Conservation (phyloP, 2,113 vertebrate species). For the Petromus typicus region DNA sequence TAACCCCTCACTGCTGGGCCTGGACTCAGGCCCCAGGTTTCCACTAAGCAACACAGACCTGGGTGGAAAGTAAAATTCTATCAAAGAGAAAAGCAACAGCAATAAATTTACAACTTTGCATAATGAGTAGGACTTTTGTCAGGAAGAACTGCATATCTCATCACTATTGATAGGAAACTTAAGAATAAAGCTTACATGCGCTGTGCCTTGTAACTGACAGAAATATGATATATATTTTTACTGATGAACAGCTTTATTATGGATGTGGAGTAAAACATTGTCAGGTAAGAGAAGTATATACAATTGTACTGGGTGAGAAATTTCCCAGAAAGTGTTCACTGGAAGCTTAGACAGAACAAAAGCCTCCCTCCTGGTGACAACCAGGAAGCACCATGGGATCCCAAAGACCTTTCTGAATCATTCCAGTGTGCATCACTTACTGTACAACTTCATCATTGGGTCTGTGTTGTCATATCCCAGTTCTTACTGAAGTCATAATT, state of each 20-base stretch:
- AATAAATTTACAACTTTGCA: not conserved
- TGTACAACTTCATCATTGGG: not conserved
- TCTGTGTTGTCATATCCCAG: not conserved
- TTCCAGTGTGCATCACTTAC: not conserved
- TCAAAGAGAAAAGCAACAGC: not conserved
- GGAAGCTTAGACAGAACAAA: not conserved
- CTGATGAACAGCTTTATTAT: slow-evolving; percentile 13
- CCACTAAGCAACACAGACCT: not conserved
- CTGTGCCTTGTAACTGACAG: slow-evolving; percentile 36
- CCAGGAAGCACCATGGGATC: not conserved
- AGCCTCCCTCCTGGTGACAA: not conserved
- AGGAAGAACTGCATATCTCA: not conserved
- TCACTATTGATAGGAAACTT: not conserved
- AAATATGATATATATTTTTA: not conserved
- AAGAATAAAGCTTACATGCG: not conserved
- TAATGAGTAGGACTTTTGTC: not conserved
- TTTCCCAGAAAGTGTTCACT: not conserved
- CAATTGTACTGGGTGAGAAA: not conserved
- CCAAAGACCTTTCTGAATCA: not conserved
- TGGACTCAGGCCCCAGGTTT: not conserved
- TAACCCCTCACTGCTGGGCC: not conserved
- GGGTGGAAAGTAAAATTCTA: not conserved
- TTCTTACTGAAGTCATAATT: not conserved
- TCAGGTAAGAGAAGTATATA: not conserved
- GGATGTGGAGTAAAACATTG: not conserved